A percentile compares a stretch with the other conserved stretches of the same genome.
phyloP scores from a whole-genome alignment of 2,113 vertebrate species.

The Heterocephalus glaber region DNA sequence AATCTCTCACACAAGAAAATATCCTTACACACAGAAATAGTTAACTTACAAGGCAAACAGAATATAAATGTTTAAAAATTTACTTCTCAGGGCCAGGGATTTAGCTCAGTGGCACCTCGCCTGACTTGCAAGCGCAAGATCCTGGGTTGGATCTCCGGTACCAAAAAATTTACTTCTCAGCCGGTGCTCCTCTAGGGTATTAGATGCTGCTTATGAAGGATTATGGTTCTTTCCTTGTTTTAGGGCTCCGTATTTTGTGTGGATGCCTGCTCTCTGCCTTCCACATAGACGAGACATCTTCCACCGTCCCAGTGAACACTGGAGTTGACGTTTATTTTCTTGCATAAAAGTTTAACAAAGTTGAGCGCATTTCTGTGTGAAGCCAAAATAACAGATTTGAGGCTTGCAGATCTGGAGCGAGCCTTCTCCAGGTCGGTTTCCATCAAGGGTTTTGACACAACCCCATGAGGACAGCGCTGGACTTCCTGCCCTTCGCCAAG shows the following conservation, averaged over 20 bases:
- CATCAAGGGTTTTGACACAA: neutral
- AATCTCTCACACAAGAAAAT: constrained; percentile 4
- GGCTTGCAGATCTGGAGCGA: neutral
- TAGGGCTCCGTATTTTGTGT: neutral
- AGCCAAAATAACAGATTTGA: neutral
- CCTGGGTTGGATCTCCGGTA: no score
- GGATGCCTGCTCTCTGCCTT: constrained; percentile 22
- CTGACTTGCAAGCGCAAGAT: no score
- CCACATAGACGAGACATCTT: neutral
- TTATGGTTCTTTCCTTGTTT: neutral
- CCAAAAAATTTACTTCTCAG: no score
- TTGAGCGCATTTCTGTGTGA: neutral
- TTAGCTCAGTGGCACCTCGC: no score
- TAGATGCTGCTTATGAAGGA: neutral
- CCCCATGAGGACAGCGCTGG: neutral
- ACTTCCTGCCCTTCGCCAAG: neutral
- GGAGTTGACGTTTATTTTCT: neutral
- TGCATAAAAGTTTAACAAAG: neutral
- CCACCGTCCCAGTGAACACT: neutral
- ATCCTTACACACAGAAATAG: neutral
- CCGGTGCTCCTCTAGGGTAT: constrained; percentile 9
- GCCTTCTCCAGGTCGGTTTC: neutral
- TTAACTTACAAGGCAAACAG: neutral
- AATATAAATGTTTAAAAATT: neutral
- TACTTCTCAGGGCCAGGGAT: neutral